These are phyloP conservation scores for Mesoclemmys tuberculata DNA, from an alignment of 2,113 vertebrate genomes.

Conservation along the genomic window DNA sequence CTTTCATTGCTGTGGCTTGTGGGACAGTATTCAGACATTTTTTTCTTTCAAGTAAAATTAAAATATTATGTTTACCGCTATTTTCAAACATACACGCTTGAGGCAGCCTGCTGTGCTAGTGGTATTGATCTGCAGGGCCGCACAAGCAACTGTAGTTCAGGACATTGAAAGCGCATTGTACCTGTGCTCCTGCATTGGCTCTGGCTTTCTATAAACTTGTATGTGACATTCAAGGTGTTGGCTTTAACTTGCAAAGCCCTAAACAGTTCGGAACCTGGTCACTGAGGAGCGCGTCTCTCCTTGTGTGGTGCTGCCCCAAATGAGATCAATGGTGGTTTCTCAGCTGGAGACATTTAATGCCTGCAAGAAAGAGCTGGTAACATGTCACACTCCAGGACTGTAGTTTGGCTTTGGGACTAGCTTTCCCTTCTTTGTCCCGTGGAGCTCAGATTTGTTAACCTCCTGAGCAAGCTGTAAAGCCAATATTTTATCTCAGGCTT, in stretches of 20 bases:
- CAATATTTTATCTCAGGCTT: neutral
- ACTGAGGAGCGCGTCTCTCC: no score
- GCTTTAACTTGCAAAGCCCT: neutral
- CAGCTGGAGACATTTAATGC: neutral
- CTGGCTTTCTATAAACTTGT: neutral
- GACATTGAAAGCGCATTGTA: neutral
- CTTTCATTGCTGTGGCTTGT: neutral
- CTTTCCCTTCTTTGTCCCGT: neutral
- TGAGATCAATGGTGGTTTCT: neutral
- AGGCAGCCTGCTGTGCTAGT: neutral
- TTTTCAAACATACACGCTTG: neutral
- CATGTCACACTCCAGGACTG: neutral
- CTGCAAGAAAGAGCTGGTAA: no score
- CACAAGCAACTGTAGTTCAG: neutral
- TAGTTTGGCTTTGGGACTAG: neutral
- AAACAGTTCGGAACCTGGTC: neutral
- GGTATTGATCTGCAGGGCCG: neutral
- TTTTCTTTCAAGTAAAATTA: neutral
- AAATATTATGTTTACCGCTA: neutral
- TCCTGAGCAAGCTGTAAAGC: neutral
- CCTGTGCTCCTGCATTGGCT: neutral
- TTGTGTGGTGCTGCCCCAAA: neutral
- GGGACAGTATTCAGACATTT: neutral
- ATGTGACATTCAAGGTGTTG: neutral
- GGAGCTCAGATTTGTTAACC: neutral